These are phyloP conservation scores for Heliconius congener DNA, from an alignment of 1,140 invertebrate species.

Conservation along the genomic window DNA sequence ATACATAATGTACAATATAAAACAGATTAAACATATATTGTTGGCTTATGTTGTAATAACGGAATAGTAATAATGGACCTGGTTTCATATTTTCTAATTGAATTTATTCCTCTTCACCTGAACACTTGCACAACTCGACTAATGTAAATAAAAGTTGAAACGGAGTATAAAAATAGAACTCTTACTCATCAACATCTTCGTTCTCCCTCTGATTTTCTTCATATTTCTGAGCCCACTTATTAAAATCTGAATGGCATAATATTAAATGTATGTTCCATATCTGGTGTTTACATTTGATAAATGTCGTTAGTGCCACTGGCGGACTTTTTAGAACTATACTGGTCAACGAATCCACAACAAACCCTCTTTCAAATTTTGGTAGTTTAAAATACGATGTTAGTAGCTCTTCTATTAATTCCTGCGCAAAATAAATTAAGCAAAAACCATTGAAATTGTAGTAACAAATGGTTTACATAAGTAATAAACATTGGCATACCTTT, in stretches of 20 bases:
- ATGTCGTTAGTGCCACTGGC: constrained; percentile 52
- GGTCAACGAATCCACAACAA: constrained; percentile 64
- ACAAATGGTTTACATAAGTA: no score
- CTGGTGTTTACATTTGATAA: constrained; percentile 62
- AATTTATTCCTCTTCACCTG: not conserved
- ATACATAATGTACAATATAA: not conserved
- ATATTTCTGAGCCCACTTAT: constrained; percentile 61
- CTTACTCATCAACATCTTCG: constrained; percentile 62
- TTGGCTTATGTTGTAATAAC: no score
- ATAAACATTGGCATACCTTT: no score
- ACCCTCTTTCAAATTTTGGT: constrained; percentile 60
- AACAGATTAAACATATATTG: not conserved
- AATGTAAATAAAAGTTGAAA: constrained; percentile 2
- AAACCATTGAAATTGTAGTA: not conserved
- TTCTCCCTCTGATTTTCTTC: constrained; percentile 59
- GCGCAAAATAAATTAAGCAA: constrained; percentile 26
- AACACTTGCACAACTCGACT: not conserved
- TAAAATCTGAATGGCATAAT: constrained; percentile 67
- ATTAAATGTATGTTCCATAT: constrained; percentile 66
- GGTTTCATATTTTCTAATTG: not conserved
- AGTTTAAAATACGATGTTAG: constrained; percentile 59
- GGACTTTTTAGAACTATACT: constrained; percentile 63
- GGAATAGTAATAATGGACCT: no score
- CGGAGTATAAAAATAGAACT: not conserved
- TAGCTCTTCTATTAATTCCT: constrained; percentile 67